A percentile compares a stretch with the other conserved stretches of the same genome.
Conservation (phyloP, 2,797 vertebrate genomes). For the Okamejei kenojei region DNA sequence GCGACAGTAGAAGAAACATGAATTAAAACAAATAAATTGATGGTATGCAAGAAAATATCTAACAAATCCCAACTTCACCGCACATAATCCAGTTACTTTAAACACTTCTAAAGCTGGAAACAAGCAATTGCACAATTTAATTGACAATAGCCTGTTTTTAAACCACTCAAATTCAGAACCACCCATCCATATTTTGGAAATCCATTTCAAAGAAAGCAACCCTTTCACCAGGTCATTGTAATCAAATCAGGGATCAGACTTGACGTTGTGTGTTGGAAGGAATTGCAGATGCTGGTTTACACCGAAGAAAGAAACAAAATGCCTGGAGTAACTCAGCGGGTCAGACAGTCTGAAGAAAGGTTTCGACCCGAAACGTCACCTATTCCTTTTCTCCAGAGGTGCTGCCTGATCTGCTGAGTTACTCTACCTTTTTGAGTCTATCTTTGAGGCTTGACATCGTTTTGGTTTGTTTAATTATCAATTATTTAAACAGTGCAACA, state of each 20-base stretch:
- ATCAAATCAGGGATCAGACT: background rate
- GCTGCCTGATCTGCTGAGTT: no score
- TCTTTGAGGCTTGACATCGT: background rate
- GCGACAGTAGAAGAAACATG: slow-evolving; percentile 82
- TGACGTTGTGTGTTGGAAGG: background rate
- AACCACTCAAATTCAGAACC: background rate
- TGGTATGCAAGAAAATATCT: slow-evolving; percentile 69
- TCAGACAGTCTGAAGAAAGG: no score
- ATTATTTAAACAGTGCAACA: background rate
- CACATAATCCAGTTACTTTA: slow-evolving; percentile 59
- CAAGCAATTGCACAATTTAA: slow-evolving; percentile 31
- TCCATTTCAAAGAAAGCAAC: background rate
- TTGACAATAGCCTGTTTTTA: background rate
- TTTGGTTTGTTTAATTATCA: background rate
- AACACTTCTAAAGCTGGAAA: slow-evolving; percentile 55
- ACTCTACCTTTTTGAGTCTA: no score
- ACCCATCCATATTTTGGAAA: background rate
- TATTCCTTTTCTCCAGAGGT: no score
- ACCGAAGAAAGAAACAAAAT: no score
- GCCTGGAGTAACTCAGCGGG: no score
- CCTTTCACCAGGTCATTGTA: background rate
- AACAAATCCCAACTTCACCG: slow-evolving; percentile 63
- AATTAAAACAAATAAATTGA: slow-evolving; percentile 69
- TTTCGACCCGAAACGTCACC: no score
- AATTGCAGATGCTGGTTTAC: no score